phyloP scores from a whole-genome alignment of 2,113 vertebrate species.

The Poicephalus meyeri region DNA sequence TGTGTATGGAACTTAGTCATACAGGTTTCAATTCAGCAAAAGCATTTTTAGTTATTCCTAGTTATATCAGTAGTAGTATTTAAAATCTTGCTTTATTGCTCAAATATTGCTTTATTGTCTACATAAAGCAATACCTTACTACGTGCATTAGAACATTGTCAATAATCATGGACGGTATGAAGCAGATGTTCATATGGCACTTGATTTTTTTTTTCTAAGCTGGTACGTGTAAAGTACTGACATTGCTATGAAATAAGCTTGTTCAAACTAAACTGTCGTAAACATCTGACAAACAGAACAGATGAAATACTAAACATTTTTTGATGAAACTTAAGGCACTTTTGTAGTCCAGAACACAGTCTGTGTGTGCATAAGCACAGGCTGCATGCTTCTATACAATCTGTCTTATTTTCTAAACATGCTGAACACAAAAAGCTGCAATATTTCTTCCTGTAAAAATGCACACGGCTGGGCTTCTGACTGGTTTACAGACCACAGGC shows the following conservation, averaged over 20 bases:
- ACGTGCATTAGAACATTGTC: background rate
- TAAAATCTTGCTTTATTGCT: background rate
- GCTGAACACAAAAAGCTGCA: conserved; percentile 24
- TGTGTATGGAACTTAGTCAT: background rate
- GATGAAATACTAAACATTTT: background rate
- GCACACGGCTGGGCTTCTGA: background rate
- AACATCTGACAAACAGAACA: background rate
- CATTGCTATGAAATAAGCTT: background rate
- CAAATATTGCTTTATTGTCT: background rate
- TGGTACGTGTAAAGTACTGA: background rate
- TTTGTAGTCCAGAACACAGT: background rate
- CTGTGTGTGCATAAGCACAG: background rate
- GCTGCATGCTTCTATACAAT: background rate
- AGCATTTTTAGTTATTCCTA: background rate
- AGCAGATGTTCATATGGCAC: background rate
- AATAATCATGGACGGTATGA: background rate
- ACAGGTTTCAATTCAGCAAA: background rate
- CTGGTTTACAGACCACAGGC: conserved; percentile 33
- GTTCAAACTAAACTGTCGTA: background rate
- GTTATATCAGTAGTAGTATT: background rate
- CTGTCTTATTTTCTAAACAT: conserved; percentile 40
- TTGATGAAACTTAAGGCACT: background rate
- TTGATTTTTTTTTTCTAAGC: background rate
- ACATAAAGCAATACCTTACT: background rate
- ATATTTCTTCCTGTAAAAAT: conserved; percentile 42